Conservation (phyloP, 1,140 invertebrate species). For the Heliothis subflexa region DNA sequence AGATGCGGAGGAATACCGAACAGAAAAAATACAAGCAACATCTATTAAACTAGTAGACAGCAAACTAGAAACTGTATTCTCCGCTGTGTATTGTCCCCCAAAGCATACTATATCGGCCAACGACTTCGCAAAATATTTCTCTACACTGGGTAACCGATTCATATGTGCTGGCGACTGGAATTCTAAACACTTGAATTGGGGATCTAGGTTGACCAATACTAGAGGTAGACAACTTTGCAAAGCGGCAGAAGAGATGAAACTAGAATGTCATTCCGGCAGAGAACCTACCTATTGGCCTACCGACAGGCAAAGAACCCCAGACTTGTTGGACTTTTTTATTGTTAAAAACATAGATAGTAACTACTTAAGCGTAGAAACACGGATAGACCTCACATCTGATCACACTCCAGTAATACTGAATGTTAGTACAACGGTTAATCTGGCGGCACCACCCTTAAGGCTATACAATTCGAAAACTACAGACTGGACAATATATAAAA, state of each 20-base stretch:
- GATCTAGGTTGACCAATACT: no score
- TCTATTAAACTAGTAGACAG: background rate
- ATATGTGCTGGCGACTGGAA: no score
- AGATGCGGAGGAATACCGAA: background rate
- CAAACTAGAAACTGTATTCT: background rate
- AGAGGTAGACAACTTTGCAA: background rate
- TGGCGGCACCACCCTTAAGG: background rate
- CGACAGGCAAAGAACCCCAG: constrained; percentile 19
- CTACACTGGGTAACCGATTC: no score
- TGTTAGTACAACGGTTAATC: background rate
- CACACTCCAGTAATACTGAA: constrained; percentile 4
- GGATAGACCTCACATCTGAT: background rate
- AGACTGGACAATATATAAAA: constrained; percentile 23
- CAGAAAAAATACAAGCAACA: constrained; percentile 3
- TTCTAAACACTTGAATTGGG: no score
- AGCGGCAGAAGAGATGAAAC: background rate
- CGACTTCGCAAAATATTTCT: no score
- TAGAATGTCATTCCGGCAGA: background rate
- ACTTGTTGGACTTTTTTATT: constrained; percentile 37
- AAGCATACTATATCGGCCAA: background rate
- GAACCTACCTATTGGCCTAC: constrained; percentile 38
- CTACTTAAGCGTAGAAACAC: background rate
- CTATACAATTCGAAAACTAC: constrained; percentile 17
- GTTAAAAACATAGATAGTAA: background rate
- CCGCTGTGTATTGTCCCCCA: background rate